Base-by-base conservation (phyloP, 2,797 vertebrate genomes). In the Manis javanica region DNA sequence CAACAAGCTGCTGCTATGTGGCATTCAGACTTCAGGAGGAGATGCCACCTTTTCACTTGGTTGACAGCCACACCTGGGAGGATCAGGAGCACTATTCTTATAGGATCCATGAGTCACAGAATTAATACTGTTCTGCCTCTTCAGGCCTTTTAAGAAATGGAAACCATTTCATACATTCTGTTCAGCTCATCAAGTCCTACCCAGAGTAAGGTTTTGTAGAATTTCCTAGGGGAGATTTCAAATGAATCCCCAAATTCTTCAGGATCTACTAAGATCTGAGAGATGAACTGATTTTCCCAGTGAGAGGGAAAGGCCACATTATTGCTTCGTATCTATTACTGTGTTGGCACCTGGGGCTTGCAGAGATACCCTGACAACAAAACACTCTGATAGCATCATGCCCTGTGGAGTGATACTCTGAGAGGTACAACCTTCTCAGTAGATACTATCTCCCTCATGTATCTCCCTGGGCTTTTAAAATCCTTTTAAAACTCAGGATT, bases 231-330 rank as follows among this genome's bases (percentile, higher is more conserved):
- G 66, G 79, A 59, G 42, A 71, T 83, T 83, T 61, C 42, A 85
- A 83, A 85, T 37, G 29, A 72, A 69, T 72, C 5, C 46, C n/a
- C 23, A 64, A 14, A 51, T 91, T 59, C 23, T 51, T 82, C 8
- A 51, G 91, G 49, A 87, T 4, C 74, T 91, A 61, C 51, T 90
- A 87, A 59, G 26, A 93, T 69, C 87, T 87, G 64, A 59, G 39
- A 64, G 53, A 75, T n/a, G 53, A 71, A 72, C 74, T 75, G 89
- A 87, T 53, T 91, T 86, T 84, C 79, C 59, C 59, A 89, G 14
- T 3, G 19, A 89, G 49, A 84, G 37, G 4, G 49, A 75, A 78
- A 75, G 15, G 21, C 42, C 3, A 2, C n/a, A 31, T 49, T 16
- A 15, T 2, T 82, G 42, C 55, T 49, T 77, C 23, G 90, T 1